Percentiles rank a stretch among this genome's conserved stretches.
Evolutionary conservation across 2,888 invertebrate species (phyloP).

Genomic region (Calameuta pallipes): DNA sequence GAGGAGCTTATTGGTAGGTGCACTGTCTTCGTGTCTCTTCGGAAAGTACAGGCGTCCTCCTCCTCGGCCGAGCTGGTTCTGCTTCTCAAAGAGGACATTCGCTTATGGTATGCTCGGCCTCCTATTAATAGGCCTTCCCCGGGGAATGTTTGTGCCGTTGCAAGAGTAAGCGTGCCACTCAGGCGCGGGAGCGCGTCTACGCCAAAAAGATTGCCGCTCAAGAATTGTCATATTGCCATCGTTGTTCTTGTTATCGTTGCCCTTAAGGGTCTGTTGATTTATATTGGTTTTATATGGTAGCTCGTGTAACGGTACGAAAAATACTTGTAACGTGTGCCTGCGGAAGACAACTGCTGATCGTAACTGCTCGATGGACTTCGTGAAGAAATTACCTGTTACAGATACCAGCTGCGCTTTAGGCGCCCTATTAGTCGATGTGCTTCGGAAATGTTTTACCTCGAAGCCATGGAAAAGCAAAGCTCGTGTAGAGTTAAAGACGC

Average conservation of each 20-base stretch:
- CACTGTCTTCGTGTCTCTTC: neutral
- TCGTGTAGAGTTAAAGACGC: neutral
- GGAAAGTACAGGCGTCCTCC: neutral
- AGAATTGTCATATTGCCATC: neutral
- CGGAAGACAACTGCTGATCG: neutral
- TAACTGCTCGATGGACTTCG: neutral
- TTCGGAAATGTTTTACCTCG: neutral
- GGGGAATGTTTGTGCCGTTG: neutral
- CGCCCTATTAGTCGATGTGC: neutral
- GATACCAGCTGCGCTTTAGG: neutral
- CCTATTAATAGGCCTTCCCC: conserved; percentile 41
- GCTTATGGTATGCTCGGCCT: conserved; percentile 35
- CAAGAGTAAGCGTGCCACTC: neutral
- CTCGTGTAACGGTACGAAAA: neutral
- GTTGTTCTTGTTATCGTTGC: neutral
- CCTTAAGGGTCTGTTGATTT: neutral
- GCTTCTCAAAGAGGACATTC: conserved; percentile 37
- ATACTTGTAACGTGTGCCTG: neutral
- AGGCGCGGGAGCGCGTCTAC: neutral
- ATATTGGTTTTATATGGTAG: neutral
- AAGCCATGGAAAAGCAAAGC: neutral
- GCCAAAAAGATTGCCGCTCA: neutral
- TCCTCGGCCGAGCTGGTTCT: conserved; percentile 29
- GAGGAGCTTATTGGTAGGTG: neutral
- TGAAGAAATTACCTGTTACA: neutral